Percentiles rank a stretch among this genome's conserved stretches.
These are phyloP conservation scores for Sparidentex hasta DNA, from an alignment of 2,797 vertebrate genomes.

Conservation along the genomic window DNA sequence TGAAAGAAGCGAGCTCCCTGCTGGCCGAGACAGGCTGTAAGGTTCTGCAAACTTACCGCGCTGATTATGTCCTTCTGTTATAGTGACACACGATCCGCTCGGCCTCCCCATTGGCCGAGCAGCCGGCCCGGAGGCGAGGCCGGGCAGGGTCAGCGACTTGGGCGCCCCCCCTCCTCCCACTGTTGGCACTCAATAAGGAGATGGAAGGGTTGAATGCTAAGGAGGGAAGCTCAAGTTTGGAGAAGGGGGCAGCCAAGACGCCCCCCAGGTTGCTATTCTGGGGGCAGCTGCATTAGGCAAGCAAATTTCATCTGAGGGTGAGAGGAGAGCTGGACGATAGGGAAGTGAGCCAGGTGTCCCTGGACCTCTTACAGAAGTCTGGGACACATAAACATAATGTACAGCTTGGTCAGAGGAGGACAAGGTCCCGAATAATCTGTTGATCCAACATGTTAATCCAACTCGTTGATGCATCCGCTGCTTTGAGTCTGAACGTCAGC, in stretches of 20 bases:
- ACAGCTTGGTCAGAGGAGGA: constrained; percentile 20
- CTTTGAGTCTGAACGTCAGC: background rate
- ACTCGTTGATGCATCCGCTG: background rate
- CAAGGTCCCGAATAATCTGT: background rate
- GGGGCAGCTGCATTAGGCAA: constrained; percentile 82
- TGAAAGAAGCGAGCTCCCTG: constrained; percentile 90
- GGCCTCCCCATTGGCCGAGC: constrained; percentile 87
- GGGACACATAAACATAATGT: constrained; percentile 47
- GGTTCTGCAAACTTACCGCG: constrained; percentile 86
- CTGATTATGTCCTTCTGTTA: constrained; percentile 90
- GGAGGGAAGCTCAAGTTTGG: constrained; percentile 85
- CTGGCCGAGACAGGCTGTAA: constrained; percentile 85
- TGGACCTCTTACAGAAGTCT: constrained; percentile 19
- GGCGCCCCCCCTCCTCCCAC: constrained; percentile 65
- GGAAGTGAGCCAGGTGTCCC: constrained; percentile 52
- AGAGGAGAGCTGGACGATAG: constrained; percentile 54
- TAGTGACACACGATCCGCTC: constrained; percentile 91
- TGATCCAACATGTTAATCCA: background rate
- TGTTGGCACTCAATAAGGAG: constrained; percentile 89
- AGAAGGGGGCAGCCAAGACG: constrained; percentile 70
- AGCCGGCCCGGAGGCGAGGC: constrained; percentile 57
- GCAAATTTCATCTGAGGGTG: constrained; percentile 72
- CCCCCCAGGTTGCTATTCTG: constrained; percentile 90
- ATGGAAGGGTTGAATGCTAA: constrained; percentile 78
- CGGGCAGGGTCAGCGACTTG: constrained; percentile 75